Percentiles rank a stretch among this genome's conserved stretches.
These are phyloP conservation scores for Limnephilus auricula DNA, from an alignment of 2,888 invertebrate species.

Conservation along the genomic window DNA sequence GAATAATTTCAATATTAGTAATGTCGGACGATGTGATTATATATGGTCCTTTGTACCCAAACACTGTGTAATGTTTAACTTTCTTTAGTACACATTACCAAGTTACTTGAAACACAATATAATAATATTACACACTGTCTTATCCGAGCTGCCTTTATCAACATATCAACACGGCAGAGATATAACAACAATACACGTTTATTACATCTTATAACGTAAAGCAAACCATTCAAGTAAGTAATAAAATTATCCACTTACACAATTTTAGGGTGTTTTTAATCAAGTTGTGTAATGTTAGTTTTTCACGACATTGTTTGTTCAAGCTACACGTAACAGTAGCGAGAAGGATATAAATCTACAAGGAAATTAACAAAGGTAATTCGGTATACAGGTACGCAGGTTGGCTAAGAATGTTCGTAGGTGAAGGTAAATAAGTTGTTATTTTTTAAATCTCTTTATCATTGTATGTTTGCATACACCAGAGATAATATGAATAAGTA, in stretches of 20 bases:
- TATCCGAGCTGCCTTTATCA: background rate
- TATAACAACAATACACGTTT: background rate
- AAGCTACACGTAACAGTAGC: background rate
- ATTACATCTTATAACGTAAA: background rate
- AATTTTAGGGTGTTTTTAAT: background rate
- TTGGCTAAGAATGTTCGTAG: background rate
- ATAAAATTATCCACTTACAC: background rate
- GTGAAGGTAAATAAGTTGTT: background rate
- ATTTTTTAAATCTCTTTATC: background rate
- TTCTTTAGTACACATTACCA: slow-evolving; percentile 2
- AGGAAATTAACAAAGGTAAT: background rate
- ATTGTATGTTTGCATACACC: background rate
- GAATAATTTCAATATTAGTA: background rate
- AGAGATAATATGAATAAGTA: background rate
- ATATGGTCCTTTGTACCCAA: background rate
- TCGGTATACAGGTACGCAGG: background rate
- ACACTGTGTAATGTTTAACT: background rate
- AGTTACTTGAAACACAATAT: background rate
- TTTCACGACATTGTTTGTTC: background rate
- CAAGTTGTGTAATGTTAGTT: background rate
- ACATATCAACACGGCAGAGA: background rate
- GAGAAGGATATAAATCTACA: background rate
- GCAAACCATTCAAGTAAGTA: background rate
- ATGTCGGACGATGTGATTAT: background rate
- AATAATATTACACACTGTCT: background rate